Evolutionary conservation across 2,888 invertebrate genomes (phyloP).

Genomic region (Scaeva pyrastri): DNA sequence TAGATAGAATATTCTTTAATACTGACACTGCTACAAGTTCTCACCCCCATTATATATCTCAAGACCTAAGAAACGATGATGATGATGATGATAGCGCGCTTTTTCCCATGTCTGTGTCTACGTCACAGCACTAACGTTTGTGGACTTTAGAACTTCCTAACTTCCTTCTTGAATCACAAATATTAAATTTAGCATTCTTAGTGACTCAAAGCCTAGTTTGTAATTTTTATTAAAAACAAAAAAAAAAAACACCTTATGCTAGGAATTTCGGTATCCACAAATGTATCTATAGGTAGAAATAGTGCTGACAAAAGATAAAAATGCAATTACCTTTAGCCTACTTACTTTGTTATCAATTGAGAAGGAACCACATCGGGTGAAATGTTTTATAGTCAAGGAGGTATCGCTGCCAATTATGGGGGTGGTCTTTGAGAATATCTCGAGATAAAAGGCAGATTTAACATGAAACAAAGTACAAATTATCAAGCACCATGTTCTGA

Average conservation of each 20-base stretch:
- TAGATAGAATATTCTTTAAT: conserved; percentile 45
- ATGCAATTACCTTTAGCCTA: conserved; percentile 9
- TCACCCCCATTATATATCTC: conserved; percentile 53
- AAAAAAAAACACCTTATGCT: neutral
- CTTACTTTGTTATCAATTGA: neutral
- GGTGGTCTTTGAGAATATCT: too few relatives aligned
- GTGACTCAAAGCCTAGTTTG: conserved; percentile 24
- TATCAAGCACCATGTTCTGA: too few relatives aligned
- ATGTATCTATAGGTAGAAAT: neutral
- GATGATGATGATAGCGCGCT: neutral
- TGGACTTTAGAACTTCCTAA: conserved; percentile 50
- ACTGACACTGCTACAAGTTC: conserved; percentile 52
- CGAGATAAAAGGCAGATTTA: too few relatives aligned
- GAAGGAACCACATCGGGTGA: neutral
- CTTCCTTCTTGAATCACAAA: conserved; percentile 35
- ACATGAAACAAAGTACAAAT: too few relatives aligned
- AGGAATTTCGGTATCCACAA: neutral
- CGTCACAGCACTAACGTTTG: conserved; percentile 31
- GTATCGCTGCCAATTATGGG: neutral
- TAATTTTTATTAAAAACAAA: neutral
- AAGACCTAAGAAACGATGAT: neutral
- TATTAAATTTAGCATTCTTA: conserved; percentile 1
- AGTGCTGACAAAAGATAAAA: conserved; percentile 19
- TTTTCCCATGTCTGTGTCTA: too few relatives aligned
- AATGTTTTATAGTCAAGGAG: neutral